Evolutionary conservation across 1,140 invertebrate genomes (phyloP), one percentile per base, ranked within the genome.

Genomic region (Formica selysi): DNA sequence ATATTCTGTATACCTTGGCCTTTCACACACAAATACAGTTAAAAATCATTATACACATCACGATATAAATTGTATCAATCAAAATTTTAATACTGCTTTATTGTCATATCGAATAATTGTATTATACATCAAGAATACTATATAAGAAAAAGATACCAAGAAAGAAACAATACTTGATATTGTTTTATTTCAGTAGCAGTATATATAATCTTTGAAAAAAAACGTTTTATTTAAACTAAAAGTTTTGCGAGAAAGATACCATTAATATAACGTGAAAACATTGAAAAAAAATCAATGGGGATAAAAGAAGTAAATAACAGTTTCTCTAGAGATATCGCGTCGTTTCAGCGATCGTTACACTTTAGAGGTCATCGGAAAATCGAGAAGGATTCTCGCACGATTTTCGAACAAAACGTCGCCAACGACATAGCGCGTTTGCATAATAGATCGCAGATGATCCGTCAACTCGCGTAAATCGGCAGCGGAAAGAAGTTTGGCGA

Each of bases 1-100:
- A 96, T 94, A 87, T 95, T 95, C 87, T 95, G 95, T 88, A 95
- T 96, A 68, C 93, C 93, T 92, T 95, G 95, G 51, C 95, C 95
- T 94, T 91, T 65, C 22, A 64, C 48, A 11, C 29, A 67, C 48
- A 11, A 87, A 85, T 38, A 89, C 16, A 38, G 62, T 57, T 29
- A 59, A 87, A 41, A 81, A 41, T 59, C 10, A 36, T 67, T 87
- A 29, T 13, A 7, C 38, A 36, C 57, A 36, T 51, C 48, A 5
- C 4, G 13, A 51, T 16, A 51, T 16, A 51, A 51, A 51, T 51
- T 3, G 13, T 16, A 51, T 51, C 48, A 16, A 48, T 62, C 22
- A 13, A 65, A 54, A 29, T 36, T 11, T 78, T 41, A 36, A 13
- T 1, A 29, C 29, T 41, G 41, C n/a, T 67, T 16, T 0, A 13